These are phyloP conservation scores for Pollenia labialis DNA, from an alignment of 2,888 invertebrate genomes.

Conservation along the genomic window DNA sequence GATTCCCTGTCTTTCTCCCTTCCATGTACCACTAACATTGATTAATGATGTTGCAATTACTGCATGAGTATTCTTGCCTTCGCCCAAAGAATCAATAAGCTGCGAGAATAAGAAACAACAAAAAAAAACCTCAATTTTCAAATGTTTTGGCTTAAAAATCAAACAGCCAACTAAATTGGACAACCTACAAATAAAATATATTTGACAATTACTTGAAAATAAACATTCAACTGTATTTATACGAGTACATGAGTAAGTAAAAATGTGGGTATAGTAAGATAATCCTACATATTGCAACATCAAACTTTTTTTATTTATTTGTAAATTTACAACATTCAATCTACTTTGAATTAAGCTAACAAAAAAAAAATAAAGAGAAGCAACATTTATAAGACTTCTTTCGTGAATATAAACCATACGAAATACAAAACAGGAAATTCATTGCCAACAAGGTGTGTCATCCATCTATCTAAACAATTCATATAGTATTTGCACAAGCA, in stretches of 20 bases:
- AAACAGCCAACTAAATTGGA: conserved; percentile 29
- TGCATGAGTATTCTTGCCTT: conserved; percentile 28
- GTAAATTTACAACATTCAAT: conserved; percentile 55
- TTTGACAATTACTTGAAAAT: conserved; percentile 41
- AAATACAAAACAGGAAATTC: conserved; percentile 71
- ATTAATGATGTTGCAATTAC: conserved; percentile 59
- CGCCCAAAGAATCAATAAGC: conserved; percentile 48
- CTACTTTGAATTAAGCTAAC: conserved; percentile 62
- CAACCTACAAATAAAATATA: conserved; percentile 54
- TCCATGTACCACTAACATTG: conserved; percentile 20
- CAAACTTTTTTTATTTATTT: conserved; percentile 40
- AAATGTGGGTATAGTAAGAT: conserved; percentile 56
- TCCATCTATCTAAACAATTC: conserved; percentile 26
- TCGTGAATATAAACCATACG: not conserved
- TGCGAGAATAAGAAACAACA: not conserved
- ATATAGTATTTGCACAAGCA: not conserved
- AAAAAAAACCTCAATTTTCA: conserved; percentile 41
- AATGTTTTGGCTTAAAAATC: conserved; percentile 55
- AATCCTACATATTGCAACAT: conserved; percentile 72
- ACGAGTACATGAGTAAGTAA: not conserved
- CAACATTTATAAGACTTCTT: conserved; percentile 70
- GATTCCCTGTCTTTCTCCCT: not conserved
- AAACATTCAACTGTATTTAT: not conserved
- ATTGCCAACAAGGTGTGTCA: conserved; percentile 73
- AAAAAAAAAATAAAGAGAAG: conserved; percentile 33